These are phyloP conservation scores for Thaleichthys pacificus DNA, from an alignment of 2,797 vertebrate genomes.

Conservation along the genomic window DNA sequence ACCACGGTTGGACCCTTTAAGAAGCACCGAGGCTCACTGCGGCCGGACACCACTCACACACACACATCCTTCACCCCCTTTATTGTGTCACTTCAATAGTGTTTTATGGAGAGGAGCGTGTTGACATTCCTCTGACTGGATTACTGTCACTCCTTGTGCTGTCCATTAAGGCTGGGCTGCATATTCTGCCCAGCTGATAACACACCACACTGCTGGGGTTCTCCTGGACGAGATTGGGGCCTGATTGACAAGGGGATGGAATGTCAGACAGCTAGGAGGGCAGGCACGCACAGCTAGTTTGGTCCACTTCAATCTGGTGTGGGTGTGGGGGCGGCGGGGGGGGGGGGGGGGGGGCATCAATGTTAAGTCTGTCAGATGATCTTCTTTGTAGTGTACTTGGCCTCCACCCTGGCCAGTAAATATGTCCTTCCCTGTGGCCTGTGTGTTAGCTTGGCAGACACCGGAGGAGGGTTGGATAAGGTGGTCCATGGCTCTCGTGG, in stretches of 20 bases:
- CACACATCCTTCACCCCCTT: slow-evolving; percentile 23
- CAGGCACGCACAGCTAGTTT: slow-evolving; percentile 36
- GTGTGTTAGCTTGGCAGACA: slow-evolving; percentile 48
- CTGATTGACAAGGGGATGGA: slow-evolving; percentile 49
- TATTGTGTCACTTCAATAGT: slow-evolving; percentile 51
- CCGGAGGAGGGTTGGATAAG: slow-evolving; percentile 40
- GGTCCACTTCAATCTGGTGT: slow-evolving; percentile 24
- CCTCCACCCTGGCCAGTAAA: slow-evolving; percentile 12
- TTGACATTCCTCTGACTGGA: slow-evolving; percentile 55
- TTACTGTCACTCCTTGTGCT: slow-evolving; percentile 49
- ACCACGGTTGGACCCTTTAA: neutral
- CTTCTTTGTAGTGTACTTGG: slow-evolving; percentile 32
- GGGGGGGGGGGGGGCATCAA: neutral
- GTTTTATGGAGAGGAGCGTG: slow-evolving; percentile 41
- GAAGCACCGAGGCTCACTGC: too few relatives aligned
- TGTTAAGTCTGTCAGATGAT: slow-evolving; percentile 9
- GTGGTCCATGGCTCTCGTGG: slow-evolving; percentile 60
- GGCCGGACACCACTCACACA: too few relatives aligned
- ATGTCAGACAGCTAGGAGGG: slow-evolving; percentile 26
- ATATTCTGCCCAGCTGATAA: slow-evolving; percentile 42
- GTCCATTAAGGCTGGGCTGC: slow-evolving; percentile 46
- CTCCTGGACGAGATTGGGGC: slow-evolving; percentile 29
- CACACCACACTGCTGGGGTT: slow-evolving; percentile 20
- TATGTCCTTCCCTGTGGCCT: slow-evolving; percentile 29
- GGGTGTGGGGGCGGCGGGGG: slow-evolving; percentile 5